Conservation (phyloP, 2,888 invertebrate genomes). For the Dysmachus trigonus region DNA sequence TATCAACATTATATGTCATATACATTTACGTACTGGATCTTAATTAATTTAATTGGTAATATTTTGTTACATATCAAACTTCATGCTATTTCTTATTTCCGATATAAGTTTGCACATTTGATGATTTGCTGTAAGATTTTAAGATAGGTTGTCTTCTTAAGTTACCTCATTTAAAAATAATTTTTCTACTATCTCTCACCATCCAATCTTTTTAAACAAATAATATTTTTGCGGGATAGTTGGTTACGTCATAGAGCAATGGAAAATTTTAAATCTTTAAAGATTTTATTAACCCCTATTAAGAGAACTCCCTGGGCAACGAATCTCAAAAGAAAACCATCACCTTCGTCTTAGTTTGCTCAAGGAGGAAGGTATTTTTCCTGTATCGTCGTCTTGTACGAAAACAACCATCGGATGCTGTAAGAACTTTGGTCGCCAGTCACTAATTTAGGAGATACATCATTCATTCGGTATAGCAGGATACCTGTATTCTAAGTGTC, state of each 20-base stretch:
- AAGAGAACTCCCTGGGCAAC: background rate
- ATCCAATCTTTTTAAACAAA: background rate
- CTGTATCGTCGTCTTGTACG: background rate
- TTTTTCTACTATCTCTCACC: background rate
- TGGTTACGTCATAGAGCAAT: background rate
- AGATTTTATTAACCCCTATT: background rate
- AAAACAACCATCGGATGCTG: background rate
- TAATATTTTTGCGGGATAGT: background rate
- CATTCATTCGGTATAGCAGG: background rate
- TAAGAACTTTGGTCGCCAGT: background rate
- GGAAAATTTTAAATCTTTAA: background rate
- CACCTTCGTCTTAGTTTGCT: background rate
- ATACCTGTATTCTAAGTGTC: background rate
- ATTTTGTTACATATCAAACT: background rate
- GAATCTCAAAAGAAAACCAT: background rate
- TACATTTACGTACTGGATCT: background rate
- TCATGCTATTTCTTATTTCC: background rate
- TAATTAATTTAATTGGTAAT: background rate
- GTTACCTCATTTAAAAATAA: background rate
- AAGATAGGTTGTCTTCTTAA: background rate
- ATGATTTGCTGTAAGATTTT: background rate
- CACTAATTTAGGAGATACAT: background rate
- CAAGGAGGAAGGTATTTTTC: background rate
- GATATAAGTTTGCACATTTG: background rate
- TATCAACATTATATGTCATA: background rate